phyloP scores from a whole-genome alignment of 2,113 vertebrate species.

The Macaca fascicularis region T2T-MFA8v1.1 NC_088386.1:42251501-42252000 shows the following conservation, averaged over 20 bases:
- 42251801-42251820: background rate
- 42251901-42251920: background rate
- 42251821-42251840: background rate
- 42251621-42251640: background rate
- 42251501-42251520: background rate
- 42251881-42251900: background rate
- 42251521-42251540: background rate
- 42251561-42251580: background rate
- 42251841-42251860: background rate
- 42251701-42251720: background rate
- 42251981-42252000: background rate
- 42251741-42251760: background rate
- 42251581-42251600: background rate
- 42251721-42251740: background rate
- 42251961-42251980: background rate
- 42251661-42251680: background rate
- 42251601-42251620: background rate
- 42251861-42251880: background rate
- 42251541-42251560: background rate
- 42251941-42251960: background rate
- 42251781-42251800: background rate
- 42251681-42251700: background rate
- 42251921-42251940: background rate
- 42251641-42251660: background rate
- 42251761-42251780: background rate